Conservation (phyloP, 1,140 invertebrate species). For the Heliconius eleuchia region DNA sequence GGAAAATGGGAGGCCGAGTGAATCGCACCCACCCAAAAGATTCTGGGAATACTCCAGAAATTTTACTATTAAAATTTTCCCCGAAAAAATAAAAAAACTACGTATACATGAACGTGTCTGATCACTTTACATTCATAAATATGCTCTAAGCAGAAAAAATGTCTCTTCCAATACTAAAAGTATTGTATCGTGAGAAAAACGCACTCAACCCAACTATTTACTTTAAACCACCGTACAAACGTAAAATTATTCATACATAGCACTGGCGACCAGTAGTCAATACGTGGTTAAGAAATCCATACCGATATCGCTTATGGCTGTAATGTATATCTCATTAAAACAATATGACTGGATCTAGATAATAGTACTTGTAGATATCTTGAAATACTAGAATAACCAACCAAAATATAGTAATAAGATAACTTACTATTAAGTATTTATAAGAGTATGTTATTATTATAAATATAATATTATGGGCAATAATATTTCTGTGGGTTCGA, state of each 20-base stretch:
- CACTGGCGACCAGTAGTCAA: slow-evolving; percentile 19
- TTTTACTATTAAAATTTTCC: no score
- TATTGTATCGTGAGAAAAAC: no score
- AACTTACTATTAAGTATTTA: not conserved
- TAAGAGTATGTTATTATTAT: not conserved
- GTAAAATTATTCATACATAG: not conserved
- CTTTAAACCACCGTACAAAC: not conserved
- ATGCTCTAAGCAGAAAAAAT: no score
- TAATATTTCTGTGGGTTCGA: no score
- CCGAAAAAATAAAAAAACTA: no score
- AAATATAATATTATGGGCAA: not conserved
- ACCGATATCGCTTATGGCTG: not conserved
- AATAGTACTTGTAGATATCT: not conserved
- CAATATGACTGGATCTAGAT: not conserved
- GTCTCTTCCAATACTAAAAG: no score
- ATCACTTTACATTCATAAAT: no score
- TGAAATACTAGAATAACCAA: not conserved
- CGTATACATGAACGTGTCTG: no score
- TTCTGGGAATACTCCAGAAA: no score
- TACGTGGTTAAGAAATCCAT: slow-evolving; percentile 12
- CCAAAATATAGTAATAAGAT: not conserved
- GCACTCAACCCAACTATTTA: not conserved
- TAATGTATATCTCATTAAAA: slow-evolving; percentile 15
- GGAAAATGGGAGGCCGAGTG: no score
- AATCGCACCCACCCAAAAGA: no score